Percentiles rank a stretch among this genome's conserved stretches.
phyloP scores from a whole-genome alignment of 2,888 invertebrate species.

The Tenthredo livida region DNA sequence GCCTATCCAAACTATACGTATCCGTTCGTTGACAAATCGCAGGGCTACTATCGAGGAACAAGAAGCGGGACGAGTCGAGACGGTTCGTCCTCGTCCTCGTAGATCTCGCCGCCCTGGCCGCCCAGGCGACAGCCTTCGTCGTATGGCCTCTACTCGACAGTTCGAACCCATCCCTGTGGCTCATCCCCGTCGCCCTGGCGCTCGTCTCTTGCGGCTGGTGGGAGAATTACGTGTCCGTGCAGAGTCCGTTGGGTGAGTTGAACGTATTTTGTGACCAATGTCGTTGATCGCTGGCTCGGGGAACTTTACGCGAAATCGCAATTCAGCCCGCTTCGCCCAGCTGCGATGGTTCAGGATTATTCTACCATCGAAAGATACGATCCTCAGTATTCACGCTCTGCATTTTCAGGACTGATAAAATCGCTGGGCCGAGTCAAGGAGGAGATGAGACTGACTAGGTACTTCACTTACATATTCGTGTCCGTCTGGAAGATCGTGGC shows the following conservation, averaged over 20 bases:
- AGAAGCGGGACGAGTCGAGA: slow-evolving; percentile 86
- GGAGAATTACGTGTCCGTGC: slow-evolving; percentile 96
- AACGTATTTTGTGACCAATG: neutral
- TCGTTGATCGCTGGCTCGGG: neutral
- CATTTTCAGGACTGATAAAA: slow-evolving; percentile 83
- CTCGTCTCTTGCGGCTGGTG: slow-evolving; percentile 97
- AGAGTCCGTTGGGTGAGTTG: slow-evolving; percentile 88
- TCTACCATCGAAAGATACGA: neutral
- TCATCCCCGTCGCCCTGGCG: slow-evolving; percentile 91
- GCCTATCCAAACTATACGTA: neutral
- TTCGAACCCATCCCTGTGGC: slow-evolving; percentile 86
- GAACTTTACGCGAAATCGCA: neutral
- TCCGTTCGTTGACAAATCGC: slow-evolving; percentile 64
- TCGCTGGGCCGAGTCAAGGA: slow-evolving; percentile 89
- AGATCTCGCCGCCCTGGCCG: slow-evolving; percentile 91
- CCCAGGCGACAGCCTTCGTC: slow-evolving; percentile 94
- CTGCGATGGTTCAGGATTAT: neutral
- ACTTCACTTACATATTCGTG: slow-evolving; percentile 94
- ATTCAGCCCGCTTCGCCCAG: neutral
- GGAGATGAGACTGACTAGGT: slow-evolving; percentile 88
- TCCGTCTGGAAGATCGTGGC: slow-evolving; percentile 94
- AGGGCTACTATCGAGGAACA: slow-evolving; percentile 90
- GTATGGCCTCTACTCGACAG: slow-evolving; percentile 94
- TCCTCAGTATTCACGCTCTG: neutral
- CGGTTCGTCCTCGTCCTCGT: slow-evolving; percentile 88